Evolutionary conservation across 2,797 vertebrate species (phyloP).

Genomic region (Alcedo quadribrachys): DNA sequence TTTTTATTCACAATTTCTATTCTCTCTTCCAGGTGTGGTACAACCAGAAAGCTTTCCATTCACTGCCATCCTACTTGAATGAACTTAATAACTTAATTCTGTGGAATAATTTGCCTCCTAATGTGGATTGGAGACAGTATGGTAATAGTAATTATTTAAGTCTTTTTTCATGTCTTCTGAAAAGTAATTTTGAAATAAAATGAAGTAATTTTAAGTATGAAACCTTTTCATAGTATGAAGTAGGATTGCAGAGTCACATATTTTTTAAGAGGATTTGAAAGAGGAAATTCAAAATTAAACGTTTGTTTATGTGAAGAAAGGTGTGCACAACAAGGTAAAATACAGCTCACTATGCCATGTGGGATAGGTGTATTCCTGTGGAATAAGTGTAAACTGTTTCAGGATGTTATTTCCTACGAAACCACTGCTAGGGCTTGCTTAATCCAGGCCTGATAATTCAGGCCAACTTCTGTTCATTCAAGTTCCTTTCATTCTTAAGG

Average conservation of each 20-base stretch:
- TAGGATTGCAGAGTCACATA: background rate
- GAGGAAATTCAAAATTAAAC: background rate
- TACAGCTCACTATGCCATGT: background rate
- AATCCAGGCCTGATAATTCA: background rate
- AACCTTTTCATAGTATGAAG: background rate
- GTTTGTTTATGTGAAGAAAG: background rate
- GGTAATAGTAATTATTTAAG: conserved; percentile 52
- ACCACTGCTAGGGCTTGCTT: background rate
- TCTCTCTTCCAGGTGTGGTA: conserved; percentile 78
- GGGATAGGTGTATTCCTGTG: background rate
- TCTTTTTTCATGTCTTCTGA: background rate
- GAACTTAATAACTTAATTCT: conserved; percentile 79
- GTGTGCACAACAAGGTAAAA: background rate
- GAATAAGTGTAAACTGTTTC: background rate
- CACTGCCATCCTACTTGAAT: conserved; percentile 76
- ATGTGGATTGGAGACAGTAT: conserved; percentile 68
- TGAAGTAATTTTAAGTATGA: background rate
- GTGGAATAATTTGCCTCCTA: conserved; percentile 71
- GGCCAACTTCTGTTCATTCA: background rate
- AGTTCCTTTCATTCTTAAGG: background rate
- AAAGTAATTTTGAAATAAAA: background rate
- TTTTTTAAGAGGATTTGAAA: background rate
- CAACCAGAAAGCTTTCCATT: conserved; percentile 76
- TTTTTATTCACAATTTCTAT: background rate
- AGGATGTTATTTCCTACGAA: background rate